These are phyloP conservation scores for Pollenia labialis DNA, from an alignment of 2,888 invertebrate genomes.

Conservation along the genomic window DNA sequence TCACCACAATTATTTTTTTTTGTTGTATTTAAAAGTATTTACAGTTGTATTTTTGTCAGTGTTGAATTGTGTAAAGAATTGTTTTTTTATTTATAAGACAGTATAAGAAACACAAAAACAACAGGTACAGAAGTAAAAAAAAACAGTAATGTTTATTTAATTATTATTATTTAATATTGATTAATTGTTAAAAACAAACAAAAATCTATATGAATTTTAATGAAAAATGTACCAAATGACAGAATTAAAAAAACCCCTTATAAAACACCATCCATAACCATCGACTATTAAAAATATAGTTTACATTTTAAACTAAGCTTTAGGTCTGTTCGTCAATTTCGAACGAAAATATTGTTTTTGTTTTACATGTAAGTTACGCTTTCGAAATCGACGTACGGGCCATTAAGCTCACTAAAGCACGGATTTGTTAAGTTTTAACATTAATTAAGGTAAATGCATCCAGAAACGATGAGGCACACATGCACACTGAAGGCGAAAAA, in stretches of 20 bases:
- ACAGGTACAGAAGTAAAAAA: constrained; percentile 32
- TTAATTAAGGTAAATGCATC: too few relatives aligned
- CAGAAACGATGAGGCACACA: too few relatives aligned
- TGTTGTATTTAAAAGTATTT: constrained; percentile 6
- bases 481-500: too few relatives aligned
- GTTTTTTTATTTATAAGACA: constrained; percentile 21
- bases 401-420: too few relatives aligned
- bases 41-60: constrained; percentile 1
- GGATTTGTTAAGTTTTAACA: too few relatives aligned
- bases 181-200: background rate
- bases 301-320: too few relatives aligned
- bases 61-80: background rate
- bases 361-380: too few relatives aligned
- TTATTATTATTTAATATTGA: background rate
- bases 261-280: constrained; percentile 37
- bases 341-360: too few relatives aligned
- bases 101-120: constrained; percentile 43
- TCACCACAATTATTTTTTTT: constrained; percentile 31
- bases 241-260: background rate
- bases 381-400: too few relatives aligned
- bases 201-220: constrained; percentile 14
- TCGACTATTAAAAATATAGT: background rate
- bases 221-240: constrained; percentile 39
- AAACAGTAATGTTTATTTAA: constrained; percentile 32
- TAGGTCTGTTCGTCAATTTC: too few relatives aligned